Percentiles rank a stretch among this genome's conserved stretches.
Evolutionary conservation across 2,797 vertebrate species (phyloP).

Genomic region (Catamblyrhynchus diadema): DNA sequence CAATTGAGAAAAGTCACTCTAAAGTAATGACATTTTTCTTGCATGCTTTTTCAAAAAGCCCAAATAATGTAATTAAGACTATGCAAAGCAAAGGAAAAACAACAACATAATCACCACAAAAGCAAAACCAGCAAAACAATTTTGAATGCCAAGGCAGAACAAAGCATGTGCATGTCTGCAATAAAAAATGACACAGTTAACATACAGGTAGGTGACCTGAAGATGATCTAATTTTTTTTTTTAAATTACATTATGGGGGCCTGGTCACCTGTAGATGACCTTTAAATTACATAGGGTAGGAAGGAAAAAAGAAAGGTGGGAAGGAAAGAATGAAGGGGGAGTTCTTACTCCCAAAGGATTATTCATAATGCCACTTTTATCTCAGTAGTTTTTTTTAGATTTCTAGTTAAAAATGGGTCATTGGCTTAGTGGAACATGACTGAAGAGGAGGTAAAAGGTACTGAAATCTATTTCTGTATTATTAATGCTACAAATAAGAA

Average conservation of each 20-base stretch:
- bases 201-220: conserved; percentile 50
- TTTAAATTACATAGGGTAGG: no score
- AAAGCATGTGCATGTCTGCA: conserved; percentile 12
- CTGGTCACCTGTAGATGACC: no score
- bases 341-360: background rate
- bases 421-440: background rate
- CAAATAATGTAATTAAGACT: conserved; percentile 61
- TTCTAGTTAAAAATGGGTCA: conserved; percentile 3
- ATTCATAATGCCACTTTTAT: background rate
- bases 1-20: conserved; percentile 65
- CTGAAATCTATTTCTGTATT: background rate
- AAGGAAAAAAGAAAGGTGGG: background rate
- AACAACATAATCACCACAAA: background rate
- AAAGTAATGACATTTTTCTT: conserved; percentile 64
- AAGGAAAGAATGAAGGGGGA: background rate
- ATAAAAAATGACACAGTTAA: conserved; percentile 52
- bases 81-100: conserved; percentile 39
- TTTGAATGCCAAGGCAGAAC: conserved; percentile 24
- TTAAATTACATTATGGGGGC: background rate
- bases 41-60: background rate
- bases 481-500: background rate
- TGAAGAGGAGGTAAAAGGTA: background rate
- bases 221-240: conserved; percentile 44
- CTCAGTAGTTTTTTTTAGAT: background rate
- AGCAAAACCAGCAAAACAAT: background rate